These are phyloP conservation scores for Cheilosia urbana DNA, from an alignment of 2,888 invertebrate species.

Conservation along the genomic window DNA sequence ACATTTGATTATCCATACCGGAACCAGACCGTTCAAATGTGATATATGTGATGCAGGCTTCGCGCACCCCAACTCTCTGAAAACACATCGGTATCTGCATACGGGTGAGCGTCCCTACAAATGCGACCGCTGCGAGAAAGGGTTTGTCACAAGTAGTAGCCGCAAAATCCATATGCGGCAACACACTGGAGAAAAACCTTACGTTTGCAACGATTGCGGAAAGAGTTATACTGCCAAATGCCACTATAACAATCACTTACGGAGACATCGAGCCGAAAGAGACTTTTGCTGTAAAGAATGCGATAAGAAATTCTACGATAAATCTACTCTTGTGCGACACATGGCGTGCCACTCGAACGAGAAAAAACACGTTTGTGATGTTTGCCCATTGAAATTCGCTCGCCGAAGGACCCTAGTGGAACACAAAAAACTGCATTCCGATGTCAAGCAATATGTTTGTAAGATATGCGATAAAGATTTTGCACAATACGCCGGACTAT, in stretches of 20 bases:
- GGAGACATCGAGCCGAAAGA: conserved; percentile 79
- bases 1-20: conserved; percentile 61
- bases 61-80: conserved; percentile 60
- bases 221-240: conserved; percentile 58
- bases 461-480: conserved; percentile 78
- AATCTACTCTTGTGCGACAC: conserved; percentile 80
- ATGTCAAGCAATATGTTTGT: conserved; percentile 80
- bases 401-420: conserved; percentile 81
- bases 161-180: conserved; percentile 77
- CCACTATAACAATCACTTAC: conserved; percentile 78
- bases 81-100: conserved; percentile 62
- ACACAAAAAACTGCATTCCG: conserved; percentile 80
- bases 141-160: conserved; percentile 81
- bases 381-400: conserved; percentile 80
- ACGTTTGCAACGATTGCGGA: conserved; percentile 52
- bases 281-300: conserved; percentile 80
- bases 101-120: conserved; percentile 76
- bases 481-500: conserved; percentile 81
- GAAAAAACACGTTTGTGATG: conserved; percentile 80
- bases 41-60: conserved; percentile 61
- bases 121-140: conserved; percentile 81
- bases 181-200: conserved; percentile 64
- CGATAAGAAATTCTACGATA: conserved; percentile 80
- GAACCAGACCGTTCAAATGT: conserved; percentile 64
- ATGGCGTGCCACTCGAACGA: conserved; percentile 80